Evolutionary conservation across 1,140 invertebrate genomes (phyloP).

Genomic region (Globodera rostochiensis): DNA sequence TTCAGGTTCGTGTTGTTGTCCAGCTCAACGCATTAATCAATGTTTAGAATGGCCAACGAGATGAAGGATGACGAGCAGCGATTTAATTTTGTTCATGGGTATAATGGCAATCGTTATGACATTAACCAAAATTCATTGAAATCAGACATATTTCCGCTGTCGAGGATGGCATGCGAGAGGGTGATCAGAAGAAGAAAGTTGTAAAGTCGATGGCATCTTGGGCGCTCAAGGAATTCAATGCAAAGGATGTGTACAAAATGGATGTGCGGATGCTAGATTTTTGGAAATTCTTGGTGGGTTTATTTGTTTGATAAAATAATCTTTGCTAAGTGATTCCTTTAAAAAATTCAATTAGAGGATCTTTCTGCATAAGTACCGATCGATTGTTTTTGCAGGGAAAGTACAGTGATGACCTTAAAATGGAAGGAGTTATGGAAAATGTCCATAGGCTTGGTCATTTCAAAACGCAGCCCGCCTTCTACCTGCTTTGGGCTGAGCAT

Average conservation of each 20-base stretch:
- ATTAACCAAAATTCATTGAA: neutral
- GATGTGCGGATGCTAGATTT: slow-evolving; percentile 36
- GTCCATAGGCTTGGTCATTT: slow-evolving; percentile 32
- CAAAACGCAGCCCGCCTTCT: slow-evolving; percentile 25
- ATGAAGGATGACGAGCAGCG: neutral
- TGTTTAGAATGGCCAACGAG: neutral
- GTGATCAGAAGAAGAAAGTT: slow-evolving; percentile 6
- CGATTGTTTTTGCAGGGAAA: slow-evolving; percentile 32
- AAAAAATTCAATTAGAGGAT: slow-evolving; percentile 7
- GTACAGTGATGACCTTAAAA: slow-evolving; percentile 34
- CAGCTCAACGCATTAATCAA: neutral
- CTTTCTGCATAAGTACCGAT: too few species aligned
- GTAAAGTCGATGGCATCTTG: neutral
- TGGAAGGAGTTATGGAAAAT: slow-evolving; percentile 43
- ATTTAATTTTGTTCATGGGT: neutral
- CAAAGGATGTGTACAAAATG: neutral
- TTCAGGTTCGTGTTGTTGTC: neutral
- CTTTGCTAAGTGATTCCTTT: slow-evolving; percentile 12
- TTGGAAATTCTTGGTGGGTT: slow-evolving; percentile 35
- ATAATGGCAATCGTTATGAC: neutral
- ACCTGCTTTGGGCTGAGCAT: slow-evolving; percentile 35
- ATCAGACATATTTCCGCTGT: neutral
- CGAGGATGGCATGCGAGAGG: slow-evolving; percentile 1
- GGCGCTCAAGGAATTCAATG: slow-evolving; percentile 35
- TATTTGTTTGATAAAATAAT: neutral